phyloP scores from a whole-genome alignment of 2,888 invertebrate genomes.

The Phorcus lineatus region DNA sequence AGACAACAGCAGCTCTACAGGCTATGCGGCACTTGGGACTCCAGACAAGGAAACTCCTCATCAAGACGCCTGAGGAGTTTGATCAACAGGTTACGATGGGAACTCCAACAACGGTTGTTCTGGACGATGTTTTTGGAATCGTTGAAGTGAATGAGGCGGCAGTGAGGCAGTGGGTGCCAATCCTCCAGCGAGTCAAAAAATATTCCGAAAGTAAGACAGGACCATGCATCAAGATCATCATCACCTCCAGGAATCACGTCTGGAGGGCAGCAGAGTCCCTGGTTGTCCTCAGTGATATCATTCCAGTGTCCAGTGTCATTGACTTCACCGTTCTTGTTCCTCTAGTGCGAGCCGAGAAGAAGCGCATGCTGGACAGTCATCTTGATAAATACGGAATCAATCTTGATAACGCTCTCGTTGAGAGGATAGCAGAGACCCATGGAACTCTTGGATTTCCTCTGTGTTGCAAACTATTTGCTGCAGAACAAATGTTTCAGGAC shows the following conservation, averaged over 20 bases:
- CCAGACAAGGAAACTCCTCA: not conserved
- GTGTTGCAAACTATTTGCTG: slow-evolving; percentile 9
- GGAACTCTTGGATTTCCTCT: slow-evolving; percentile 10
- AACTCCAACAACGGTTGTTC: slow-evolving; percentile 4
- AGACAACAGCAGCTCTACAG: not conserved
- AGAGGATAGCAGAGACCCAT: not conserved
- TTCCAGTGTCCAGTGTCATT: slow-evolving; percentile 7
- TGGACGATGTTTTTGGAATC: slow-evolving; percentile 15
- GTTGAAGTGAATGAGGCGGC: slow-evolving; percentile 8
- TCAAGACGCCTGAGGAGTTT: not conserved
- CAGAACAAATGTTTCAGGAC: slow-evolving; percentile 16
- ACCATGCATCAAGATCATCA: not conserved
- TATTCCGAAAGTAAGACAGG: not conserved
- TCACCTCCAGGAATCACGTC: slow-evolving; percentile 14
- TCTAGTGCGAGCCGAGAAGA: slow-evolving; percentile 1
- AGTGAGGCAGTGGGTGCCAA: slow-evolving; percentile 11
- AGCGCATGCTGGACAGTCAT: slow-evolving; percentile 11
- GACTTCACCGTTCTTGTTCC: slow-evolving; percentile 10
- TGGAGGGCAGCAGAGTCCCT: slow-evolving; percentile 5
- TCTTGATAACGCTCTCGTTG: not conserved
- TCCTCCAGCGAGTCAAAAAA: not conserved
- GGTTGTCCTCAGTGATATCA: not conserved
- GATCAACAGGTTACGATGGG: not conserved
- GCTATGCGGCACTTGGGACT: not conserved
- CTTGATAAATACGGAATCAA: slow-evolving; percentile 9